Percentiles rank a stretch among this genome's conserved stretches.
Evolutionary conservation across 2,113 vertebrate species (phyloP).

Genomic region (Epinephelus lanceolatus): DNA sequence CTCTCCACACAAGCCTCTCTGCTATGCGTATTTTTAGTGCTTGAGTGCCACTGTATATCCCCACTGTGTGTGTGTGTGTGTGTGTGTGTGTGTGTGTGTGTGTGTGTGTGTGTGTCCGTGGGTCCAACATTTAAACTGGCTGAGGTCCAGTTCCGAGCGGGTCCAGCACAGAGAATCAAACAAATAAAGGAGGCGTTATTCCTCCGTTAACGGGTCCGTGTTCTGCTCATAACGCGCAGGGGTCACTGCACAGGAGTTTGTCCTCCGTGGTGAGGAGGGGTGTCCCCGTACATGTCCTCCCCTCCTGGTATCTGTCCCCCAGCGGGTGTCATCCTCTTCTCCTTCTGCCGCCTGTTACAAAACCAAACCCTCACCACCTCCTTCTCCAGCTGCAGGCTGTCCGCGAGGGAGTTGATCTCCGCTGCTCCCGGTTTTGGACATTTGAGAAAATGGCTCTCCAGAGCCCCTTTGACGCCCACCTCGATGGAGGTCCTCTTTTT

Average conservation of each 20-base stretch:
- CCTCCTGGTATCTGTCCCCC: conserved; percentile 93
- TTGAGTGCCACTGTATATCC: conserved; percentile 55
- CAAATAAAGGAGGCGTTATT: conserved; percentile 58
- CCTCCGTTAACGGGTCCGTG: conserved; percentile 66
- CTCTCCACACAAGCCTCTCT: conserved; percentile 40
- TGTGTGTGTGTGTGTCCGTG: conserved; percentile 6
- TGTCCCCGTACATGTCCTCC: conserved; percentile 99
- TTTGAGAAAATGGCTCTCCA: conserved; percentile 99
- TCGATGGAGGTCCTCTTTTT: conserved; percentile 99
- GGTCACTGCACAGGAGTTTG: conserved; percentile 98
- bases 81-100: background rate
- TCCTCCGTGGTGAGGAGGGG: conserved; percentile 96
- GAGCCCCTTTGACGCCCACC: conserved; percentile 98
- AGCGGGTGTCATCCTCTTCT: conserved; percentile 98
- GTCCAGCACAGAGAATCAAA: conserved; percentile 67
- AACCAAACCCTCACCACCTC: conserved; percentile 99
- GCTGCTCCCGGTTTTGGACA: conserved; percentile 97
- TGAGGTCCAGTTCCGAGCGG: conserved; percentile 58
- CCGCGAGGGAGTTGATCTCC: conserved; percentile 97
- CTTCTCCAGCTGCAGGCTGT: conserved; percentile 99
- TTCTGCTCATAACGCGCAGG: conserved; percentile 46
- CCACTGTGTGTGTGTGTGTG: conserved; percentile 52
- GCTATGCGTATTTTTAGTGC: conserved; percentile 66
- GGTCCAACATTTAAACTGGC: conserved; percentile 66
- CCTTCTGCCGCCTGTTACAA: conserved; percentile 99